Evolutionary conservation across 2,113 vertebrate genomes (phyloP).

Genomic region (Mobula birostris): DNA sequence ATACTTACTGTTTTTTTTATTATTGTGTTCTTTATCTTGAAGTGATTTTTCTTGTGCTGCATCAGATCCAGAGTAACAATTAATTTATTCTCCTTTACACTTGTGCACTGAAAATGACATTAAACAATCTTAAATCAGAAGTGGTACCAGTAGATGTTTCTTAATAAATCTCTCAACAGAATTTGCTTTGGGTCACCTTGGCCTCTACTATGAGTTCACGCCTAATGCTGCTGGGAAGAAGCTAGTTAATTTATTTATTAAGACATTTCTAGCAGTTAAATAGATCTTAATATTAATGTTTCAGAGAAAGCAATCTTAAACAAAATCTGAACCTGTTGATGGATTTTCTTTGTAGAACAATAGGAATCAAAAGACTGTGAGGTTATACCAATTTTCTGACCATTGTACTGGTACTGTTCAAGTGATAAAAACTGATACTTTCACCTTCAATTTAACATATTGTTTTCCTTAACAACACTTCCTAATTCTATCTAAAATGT

Average conservation of each 20-base stretch:
- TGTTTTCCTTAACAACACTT: neutral
- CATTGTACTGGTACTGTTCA: neutral
- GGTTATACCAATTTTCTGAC: neutral
- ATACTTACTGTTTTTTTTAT: too few relatives aligned
- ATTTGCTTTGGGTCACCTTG: neutral
- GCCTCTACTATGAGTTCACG: neutral
- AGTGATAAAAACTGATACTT: neutral
- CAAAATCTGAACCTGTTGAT: neutral
- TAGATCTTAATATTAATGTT: neutral
- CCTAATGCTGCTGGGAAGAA: neutral
- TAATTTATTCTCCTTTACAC: too few relatives aligned
- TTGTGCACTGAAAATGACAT: too few relatives aligned
- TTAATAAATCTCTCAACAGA: neutral
- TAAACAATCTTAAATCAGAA: too few relatives aligned
- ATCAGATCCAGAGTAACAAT: too few relatives aligned
- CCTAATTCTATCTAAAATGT: neutral
- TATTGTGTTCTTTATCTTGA: too few relatives aligned
- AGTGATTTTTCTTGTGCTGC: too few relatives aligned
- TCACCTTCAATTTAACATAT: neutral
- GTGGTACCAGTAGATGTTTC: neutral
- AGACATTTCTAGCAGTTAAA: neutral
- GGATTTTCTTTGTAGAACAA: neutral
- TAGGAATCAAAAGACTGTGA: neutral
- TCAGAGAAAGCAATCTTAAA: neutral
- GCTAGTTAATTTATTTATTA: neutral